Percentiles rank a stretch among this genome's conserved stretches.
Evolutionary conservation across 2,113 vertebrate genomes (phyloP).

Genomic region (Chelonoidis abingdonii): DNA sequence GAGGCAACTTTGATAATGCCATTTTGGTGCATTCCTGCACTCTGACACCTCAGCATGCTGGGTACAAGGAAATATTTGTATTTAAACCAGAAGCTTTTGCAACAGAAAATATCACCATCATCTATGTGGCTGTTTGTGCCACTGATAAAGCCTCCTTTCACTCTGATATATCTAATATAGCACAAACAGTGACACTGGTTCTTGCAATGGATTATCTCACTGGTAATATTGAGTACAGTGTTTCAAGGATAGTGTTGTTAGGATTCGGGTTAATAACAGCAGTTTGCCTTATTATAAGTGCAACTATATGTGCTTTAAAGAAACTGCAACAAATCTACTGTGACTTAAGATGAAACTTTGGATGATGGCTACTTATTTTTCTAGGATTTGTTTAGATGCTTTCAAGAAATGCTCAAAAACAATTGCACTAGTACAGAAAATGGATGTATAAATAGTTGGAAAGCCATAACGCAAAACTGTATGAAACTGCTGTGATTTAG

Average conservation of each 20-base stretch:
- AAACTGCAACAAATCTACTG: constrained; percentile 44
- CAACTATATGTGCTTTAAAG: constrained; percentile 41
- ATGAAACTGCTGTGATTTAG: not conserved
- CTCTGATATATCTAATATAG: constrained; percentile 77
- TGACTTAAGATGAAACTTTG: not conserved
- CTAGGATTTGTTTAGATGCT: not conserved
- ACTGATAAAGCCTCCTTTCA: constrained; percentile 28
- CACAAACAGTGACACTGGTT: constrained; percentile 38
- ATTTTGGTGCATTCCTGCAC: constrained; percentile 57
- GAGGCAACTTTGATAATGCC: constrained; percentile 59
- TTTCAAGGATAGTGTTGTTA: constrained; percentile 45
- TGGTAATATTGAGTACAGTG: not conserved
- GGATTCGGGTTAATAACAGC: constrained; percentile 13
- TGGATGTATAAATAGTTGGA: not conserved
- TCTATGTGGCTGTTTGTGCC: constrained; percentile 74
- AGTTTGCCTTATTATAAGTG: constrained; percentile 47
- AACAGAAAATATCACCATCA: constrained; percentile 28
- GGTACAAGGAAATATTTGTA: constrained; percentile 67
- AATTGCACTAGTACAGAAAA: not conserved
- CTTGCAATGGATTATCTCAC: not conserved
- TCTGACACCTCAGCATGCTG: constrained; percentile 59
- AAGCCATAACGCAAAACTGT: not conserved
- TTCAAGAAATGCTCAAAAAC: not conserved
- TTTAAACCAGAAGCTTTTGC: constrained; percentile 58
- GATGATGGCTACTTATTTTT: not conserved